Percentiles rank a stretch among this genome's conserved stretches.
phyloP scores from a whole-genome alignment of 1,140 invertebrate genomes.

The Colletes latitarsis region DNA sequence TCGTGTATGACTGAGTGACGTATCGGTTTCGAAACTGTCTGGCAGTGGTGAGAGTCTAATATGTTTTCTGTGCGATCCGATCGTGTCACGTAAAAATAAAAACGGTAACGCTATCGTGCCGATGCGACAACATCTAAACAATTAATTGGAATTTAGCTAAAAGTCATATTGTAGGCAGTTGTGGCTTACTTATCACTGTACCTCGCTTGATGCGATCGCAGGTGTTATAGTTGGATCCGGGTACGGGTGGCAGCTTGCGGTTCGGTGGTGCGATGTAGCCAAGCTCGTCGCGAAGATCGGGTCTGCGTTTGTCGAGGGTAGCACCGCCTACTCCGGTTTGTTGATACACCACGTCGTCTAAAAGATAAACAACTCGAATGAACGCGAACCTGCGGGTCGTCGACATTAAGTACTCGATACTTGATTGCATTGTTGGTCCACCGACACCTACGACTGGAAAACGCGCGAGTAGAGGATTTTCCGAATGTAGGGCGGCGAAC shows the following conservation, averaged over 20 bases:
- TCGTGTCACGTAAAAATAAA: conserved; percentile 40
- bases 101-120: conserved; percentile 68
- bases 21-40: conserved; percentile 8
- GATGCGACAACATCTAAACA: conserved; percentile 71
- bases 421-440: conserved; percentile 43
- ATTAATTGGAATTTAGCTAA: conserved; percentile 71
- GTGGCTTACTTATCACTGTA: conserved; percentile 92
- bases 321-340: conserved; percentile 88
- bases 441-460: conserved; percentile 45
- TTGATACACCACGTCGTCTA: conserved; percentile 95
- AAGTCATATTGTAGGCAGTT: conserved; percentile 74
- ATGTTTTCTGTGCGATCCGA: conserved; percentile 29
- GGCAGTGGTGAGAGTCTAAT: conserved; percentile 18
- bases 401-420: conserved; percentile 1
- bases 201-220: conserved; percentile 96
- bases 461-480: conserved; percentile 18
- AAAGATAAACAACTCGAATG: conserved; percentile 58
- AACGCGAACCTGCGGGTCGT: not conserved
- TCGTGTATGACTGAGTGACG: not conserved
- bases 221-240: conserved; percentile 95
- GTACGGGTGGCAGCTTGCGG: conserved; percentile 93
- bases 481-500: conserved; percentile 51
- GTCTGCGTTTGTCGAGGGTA: conserved; percentile 91
- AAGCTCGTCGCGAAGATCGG: conserved; percentile 92
- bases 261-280: conserved; percentile 96